These are phyloP conservation scores for Boulengeromyrus knoepffleri DNA, from an alignment of 2,113 vertebrate genomes.

Conservation along the genomic window DNA sequence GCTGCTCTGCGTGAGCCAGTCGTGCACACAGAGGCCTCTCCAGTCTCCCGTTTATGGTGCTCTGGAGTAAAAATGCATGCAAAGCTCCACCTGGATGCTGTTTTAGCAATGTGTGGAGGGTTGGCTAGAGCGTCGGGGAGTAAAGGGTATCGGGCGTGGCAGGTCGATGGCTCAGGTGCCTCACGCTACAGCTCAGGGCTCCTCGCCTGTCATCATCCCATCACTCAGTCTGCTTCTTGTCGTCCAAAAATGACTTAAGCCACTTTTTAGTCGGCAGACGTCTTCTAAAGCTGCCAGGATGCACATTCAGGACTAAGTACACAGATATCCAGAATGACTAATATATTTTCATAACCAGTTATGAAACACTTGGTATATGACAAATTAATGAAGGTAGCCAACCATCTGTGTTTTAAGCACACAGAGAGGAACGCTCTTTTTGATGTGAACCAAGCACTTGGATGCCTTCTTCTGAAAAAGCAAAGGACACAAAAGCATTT, in stretches of 20 bases:
- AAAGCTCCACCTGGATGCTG: not conserved
- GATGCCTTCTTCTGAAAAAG: constrained; percentile 60
- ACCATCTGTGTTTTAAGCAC: constrained; percentile 72
- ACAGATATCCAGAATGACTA: constrained; percentile 53
- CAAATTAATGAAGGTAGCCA: constrained; percentile 67
- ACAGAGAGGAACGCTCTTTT: constrained; percentile 65
- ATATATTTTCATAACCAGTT: constrained; percentile 60
- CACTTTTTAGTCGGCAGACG: constrained; percentile 38
- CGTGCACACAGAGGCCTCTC: not conserved
- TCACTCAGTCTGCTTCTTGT: constrained; percentile 31
- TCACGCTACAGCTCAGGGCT: constrained; percentile 15
- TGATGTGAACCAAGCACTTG: constrained; percentile 59
- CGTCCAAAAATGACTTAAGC: constrained; percentile 34
- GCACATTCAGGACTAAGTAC: not conserved
- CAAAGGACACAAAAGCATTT: constrained; percentile 57
- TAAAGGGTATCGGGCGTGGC: not conserved
- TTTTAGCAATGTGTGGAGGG: not conserved
- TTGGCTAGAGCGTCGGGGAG: not conserved
- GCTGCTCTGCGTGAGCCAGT: not conserved
- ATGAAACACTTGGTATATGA: constrained; percentile 64
- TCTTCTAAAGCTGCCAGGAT: not conserved
- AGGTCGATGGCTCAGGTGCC: not conserved
- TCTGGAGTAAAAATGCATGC: not conserved
- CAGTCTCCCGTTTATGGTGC: not conserved
- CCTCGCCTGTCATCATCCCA: constrained; percentile 22